Conservation (phyloP, 2,113 vertebrate species). For the Mesoclemmys tuberculata region DNA sequence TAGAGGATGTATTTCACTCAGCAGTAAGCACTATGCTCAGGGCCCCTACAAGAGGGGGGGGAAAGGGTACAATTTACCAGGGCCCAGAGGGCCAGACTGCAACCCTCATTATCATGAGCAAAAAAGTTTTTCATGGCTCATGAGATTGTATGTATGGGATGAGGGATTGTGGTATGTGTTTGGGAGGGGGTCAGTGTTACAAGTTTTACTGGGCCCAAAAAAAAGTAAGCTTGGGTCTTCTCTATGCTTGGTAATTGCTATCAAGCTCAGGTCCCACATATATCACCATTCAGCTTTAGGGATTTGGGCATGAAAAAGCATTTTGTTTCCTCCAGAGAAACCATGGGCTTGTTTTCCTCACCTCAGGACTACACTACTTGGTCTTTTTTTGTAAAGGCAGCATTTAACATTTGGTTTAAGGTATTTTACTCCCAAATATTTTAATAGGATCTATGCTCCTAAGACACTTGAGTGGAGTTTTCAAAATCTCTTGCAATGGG, state of each 20-base stretch:
- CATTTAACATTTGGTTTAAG: accelerated
- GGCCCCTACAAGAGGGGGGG: no score
- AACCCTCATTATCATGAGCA: no score
- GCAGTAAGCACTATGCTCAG: no score
- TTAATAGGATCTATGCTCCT: accelerated
- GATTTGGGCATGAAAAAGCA: not conserved
- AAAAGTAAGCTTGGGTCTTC: no score
- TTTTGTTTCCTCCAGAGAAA: not conserved
- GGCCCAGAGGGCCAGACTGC: no score
- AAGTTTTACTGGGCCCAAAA: no score
- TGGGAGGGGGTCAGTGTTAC: no score
- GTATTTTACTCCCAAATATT: not conserved
- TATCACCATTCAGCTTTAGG: not conserved
- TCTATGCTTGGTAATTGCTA: accelerated
- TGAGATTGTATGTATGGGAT: no score
- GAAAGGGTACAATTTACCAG: no score
- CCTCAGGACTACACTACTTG: not conserved
- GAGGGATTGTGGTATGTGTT: no score
- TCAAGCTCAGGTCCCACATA: accelerated
- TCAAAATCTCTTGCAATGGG: not conserved
- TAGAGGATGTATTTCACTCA: not conserved
- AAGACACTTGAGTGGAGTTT: not conserved
- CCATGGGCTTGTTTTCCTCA: not conserved
- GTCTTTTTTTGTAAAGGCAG: not conserved
- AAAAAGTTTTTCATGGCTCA: no score